These are phyloP conservation scores for Bovichtus diacanthus DNA, from an alignment of 2,797 vertebrate genomes.

Conservation along the genomic window DNA sequence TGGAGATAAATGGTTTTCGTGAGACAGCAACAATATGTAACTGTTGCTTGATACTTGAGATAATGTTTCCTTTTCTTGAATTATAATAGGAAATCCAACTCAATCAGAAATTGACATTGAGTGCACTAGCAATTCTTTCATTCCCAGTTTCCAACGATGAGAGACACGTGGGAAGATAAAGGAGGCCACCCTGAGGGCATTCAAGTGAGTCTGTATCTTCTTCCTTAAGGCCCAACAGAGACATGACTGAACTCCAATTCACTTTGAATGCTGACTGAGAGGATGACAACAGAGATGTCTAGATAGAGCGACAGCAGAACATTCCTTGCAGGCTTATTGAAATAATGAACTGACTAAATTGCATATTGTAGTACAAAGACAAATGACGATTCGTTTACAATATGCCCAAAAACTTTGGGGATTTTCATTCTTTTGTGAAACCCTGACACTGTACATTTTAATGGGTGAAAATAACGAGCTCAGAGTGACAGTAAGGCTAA, in stretches of 20 bases:
- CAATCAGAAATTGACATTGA: not conserved
- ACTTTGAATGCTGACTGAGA: not conserved
- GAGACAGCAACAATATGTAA: not conserved
- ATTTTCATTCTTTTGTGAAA: not conserved
- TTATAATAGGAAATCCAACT: not conserved
- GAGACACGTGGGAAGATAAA: slow-evolving; percentile 25
- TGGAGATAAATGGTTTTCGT: not conserved
- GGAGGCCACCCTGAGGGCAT: slow-evolving; percentile 15
- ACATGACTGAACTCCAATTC: slow-evolving; percentile 1
- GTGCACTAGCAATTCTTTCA: not conserved
- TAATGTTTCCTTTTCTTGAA: not conserved
- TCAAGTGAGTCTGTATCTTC: slow-evolving; percentile 24
- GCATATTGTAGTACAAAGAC: not conserved
- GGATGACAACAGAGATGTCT: slow-evolving; percentile 5
- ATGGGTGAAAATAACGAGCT: not conserved
- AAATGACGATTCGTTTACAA: not conserved
- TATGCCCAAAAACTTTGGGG: not conserved
- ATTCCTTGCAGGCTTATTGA: not conserved
- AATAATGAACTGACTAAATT: not conserved
- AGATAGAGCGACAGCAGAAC: not conserved
- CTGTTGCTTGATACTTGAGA: not conserved
- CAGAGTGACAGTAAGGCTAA: not conserved
- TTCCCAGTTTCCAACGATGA: not conserved
- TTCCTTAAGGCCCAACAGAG: not conserved
- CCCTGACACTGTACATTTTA: not conserved